phyloP scores from a whole-genome alignment of 2,888 invertebrate genomes.

The Oscheius sp. region DNA sequence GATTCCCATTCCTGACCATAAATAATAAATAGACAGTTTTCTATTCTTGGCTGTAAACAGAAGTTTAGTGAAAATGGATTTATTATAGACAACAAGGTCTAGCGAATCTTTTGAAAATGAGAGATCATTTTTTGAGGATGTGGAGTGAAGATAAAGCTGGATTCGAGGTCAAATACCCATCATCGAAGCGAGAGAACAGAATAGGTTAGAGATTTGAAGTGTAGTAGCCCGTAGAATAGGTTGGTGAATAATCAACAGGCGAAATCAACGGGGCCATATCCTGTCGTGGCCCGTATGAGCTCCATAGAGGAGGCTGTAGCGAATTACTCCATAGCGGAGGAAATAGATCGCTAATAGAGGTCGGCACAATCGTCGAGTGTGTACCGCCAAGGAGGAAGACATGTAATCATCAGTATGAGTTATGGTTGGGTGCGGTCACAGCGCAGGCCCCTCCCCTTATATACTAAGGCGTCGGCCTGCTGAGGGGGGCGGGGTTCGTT shows the following conservation, averaged over 20 bases:
- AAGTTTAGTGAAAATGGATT: slow-evolving; percentile 13
- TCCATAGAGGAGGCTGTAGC: slow-evolving; percentile 13
- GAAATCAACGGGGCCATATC: slow-evolving; percentile 3
- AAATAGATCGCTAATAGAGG: slow-evolving; percentile 31
- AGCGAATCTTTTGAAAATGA: no score
- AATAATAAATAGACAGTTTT: no score
- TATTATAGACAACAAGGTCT: background rate
- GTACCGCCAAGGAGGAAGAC: slow-evolving; percentile 51
- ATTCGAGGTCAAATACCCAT: slow-evolving; percentile 9
- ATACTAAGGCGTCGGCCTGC: slow-evolving; percentile 27
- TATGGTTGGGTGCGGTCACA: background rate
- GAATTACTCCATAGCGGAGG: slow-evolving; percentile 9
- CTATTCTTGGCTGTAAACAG: background rate
- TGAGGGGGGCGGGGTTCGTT: background rate
- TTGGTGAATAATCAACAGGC: slow-evolving; percentile 4
- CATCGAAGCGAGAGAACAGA: slow-evolving; percentile 18
- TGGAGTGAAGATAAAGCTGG: slow-evolving; percentile 6
- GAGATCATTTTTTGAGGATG: slow-evolving; percentile 8
- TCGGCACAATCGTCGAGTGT: slow-evolving; percentile 51
- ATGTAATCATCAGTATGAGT: slow-evolving; percentile 42
- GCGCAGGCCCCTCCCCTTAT: slow-evolving; percentile 11
- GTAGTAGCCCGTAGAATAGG: no score
- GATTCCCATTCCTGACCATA: no score
- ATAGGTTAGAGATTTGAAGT: slow-evolving; percentile 10
- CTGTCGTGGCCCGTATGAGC: slow-evolving; percentile 31